Evolutionary conservation across 1,140 invertebrate species (phyloP), one percentile per base, ranked within the genome.

Genomic region (Cydia splendana): DNA sequence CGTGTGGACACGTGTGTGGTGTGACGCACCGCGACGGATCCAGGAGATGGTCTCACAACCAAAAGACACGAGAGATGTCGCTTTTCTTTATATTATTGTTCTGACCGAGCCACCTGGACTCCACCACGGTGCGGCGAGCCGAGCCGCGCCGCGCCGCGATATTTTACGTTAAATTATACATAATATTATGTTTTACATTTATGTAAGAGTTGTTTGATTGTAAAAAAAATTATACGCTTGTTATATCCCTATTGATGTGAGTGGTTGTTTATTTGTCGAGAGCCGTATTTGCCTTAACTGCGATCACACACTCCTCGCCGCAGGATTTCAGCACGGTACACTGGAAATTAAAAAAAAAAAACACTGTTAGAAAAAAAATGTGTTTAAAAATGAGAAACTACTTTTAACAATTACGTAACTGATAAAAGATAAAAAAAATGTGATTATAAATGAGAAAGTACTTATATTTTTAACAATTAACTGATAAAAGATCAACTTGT

Each of bases 251-350:
- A 90, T 91, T 89, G 90, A 91, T 92, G 89, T 90, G 85, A 84
- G 85, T 87, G 84, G 87, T 90, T 97, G 87, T 90, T 97, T 97
- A 97, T 97, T 98, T 98, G 94, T 98, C 97, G 86, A 97, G 95
- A 94, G 97, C 97, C 93, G 97, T 97, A 94, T 98, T 98, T 94
- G 96, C 97, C 95, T 98, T 98, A 88, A 97, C 96, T 92, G 97
- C 97, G 95, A 98, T 98, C 82, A 98, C 97, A 94, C 97, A 97
- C 94, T 98, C 97, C 94, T 98, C 97, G 81, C 97, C 97, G 93
- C 97, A 98, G 83, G 97, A 96, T 92, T 97, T 98, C 88, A 98
- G 94, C 79, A 98, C 97, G 82, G 97, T 98, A 95, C 97, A 98
- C 95, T 96, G 93, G 79, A 95, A 94, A 80, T 80, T n/a, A 2